These are phyloP conservation scores for Characodon lateralis DNA, from an alignment of 2,797 vertebrate genomes.

Conservation along the genomic window DNA sequence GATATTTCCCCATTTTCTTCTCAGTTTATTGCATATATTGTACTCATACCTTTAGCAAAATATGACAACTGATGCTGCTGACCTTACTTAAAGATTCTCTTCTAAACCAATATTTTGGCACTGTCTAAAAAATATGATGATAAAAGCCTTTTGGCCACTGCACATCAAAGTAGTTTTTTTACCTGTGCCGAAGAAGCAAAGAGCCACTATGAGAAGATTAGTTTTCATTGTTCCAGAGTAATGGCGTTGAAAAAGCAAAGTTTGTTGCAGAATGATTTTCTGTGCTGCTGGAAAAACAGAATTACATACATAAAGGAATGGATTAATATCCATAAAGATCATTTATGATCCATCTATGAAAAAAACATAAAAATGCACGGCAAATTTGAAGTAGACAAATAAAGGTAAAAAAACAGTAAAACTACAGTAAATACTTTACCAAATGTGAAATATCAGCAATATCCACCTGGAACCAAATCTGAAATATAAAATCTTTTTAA, in stretches of 20 bases:
- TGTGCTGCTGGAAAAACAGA: constrained; percentile 11
- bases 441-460: neutral
- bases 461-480: neutral
- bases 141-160: neutral
- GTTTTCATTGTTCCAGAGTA: constrained; percentile 36
- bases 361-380: neutral
- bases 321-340: neutral
- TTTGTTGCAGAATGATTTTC: neutral
- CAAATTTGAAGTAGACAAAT: too few relatives aligned
- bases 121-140: neutral
- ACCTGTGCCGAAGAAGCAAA: constrained; percentile 68
- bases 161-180: constrained; percentile 1
- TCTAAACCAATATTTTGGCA: neutral
- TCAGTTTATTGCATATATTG: neutral
- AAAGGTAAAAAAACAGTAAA: neutral
- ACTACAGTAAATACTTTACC: neutral
- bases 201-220: constrained; percentile 6
- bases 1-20: neutral
- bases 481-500: neutral
- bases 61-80: neutral
- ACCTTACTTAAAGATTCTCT: neutral
- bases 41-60: neutral
- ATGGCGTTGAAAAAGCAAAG: too few relatives aligned
- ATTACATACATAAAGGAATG: neutral
- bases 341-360: neutral